Evolutionary conservation across 2,113 vertebrate genomes (phyloP).

Genomic region (Elachura formosa): DNA sequence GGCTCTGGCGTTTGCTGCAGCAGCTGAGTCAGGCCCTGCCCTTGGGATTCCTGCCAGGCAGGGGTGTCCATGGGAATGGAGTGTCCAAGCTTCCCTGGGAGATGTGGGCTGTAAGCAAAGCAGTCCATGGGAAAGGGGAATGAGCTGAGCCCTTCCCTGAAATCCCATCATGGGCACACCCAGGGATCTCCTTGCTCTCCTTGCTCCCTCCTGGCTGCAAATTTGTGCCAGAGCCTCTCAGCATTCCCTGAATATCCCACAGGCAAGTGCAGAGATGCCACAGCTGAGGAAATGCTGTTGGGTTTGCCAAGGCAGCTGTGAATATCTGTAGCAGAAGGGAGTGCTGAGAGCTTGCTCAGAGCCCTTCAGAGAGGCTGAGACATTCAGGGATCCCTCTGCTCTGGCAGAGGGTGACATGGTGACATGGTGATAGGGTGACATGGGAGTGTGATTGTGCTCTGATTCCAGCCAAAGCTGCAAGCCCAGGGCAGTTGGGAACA

Average conservation of each 20-base stretch:
- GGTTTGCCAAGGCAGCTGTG: not conserved
- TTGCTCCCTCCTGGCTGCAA: not conserved
- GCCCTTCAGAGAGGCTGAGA: not conserved
- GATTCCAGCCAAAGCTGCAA: too few species aligned
- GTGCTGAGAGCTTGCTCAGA: not conserved
- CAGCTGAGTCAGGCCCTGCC: not conserved
- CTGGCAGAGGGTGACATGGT: too few species aligned
- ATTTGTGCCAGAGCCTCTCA: not conserved
- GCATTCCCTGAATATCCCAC: too few species aligned
- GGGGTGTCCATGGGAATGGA: not conserved
- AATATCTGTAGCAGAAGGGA: not conserved
- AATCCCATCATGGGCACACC: not conserved
- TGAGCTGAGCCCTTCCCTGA: not conserved
- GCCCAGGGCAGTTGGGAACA: too few species aligned
- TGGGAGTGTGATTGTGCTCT: too few species aligned
- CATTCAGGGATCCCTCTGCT: not conserved
- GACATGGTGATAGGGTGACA: too few species aligned
- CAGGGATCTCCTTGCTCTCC: not conserved
- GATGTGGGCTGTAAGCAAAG: not conserved
- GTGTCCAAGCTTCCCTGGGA: not conserved
- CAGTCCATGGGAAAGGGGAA: not conserved
- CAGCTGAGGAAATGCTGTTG: not conserved
- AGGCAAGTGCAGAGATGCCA: not conserved
- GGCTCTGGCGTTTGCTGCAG: not conserved
- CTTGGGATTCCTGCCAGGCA: not conserved